Conservation (phyloP, 2,797 vertebrate genomes). For the Macrochelys suwanniensis region DNA sequence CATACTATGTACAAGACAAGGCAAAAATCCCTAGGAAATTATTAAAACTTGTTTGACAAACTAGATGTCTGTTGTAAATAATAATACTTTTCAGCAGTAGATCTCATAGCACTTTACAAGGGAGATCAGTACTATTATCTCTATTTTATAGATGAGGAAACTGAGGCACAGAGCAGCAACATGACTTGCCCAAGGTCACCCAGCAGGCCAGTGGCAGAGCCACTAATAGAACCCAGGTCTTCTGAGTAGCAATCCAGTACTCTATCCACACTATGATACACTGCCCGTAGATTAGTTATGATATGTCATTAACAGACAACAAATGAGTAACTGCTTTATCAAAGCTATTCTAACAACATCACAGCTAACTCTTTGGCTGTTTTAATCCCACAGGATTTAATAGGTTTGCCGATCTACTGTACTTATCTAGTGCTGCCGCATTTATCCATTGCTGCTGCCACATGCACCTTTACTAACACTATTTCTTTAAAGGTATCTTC, state of each 20-base stretch:
- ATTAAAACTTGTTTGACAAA: background rate
- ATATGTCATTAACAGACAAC: background rate
- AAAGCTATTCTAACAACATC: conserved; percentile 27
- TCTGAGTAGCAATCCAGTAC: background rate
- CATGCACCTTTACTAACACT: background rate
- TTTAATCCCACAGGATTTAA: conserved; percentile 49
- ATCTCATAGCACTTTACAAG: background rate
- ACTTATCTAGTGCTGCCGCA: background rate
- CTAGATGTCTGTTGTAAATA: background rate
- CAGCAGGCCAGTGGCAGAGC: background rate
- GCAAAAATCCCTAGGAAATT: background rate
- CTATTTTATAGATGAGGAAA: background rate
- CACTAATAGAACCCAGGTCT: background rate
- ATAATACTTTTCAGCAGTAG: background rate
- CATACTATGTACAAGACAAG: background rate
- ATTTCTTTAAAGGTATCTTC: background rate
- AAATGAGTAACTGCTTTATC: conserved; percentile 42
- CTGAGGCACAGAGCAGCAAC: background rate
- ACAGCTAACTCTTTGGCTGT: conserved; percentile 37
- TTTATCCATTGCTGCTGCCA: background rate
- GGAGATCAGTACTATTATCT: background rate
- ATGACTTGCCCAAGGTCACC: background rate
- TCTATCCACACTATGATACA: background rate
- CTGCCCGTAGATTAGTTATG: background rate
- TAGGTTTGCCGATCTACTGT: conserved; percentile 16